Conservation (phyloP, 37 sponge, comb jelly and placozoan genomes). For the Cladorhizidae sp. region DNA sequence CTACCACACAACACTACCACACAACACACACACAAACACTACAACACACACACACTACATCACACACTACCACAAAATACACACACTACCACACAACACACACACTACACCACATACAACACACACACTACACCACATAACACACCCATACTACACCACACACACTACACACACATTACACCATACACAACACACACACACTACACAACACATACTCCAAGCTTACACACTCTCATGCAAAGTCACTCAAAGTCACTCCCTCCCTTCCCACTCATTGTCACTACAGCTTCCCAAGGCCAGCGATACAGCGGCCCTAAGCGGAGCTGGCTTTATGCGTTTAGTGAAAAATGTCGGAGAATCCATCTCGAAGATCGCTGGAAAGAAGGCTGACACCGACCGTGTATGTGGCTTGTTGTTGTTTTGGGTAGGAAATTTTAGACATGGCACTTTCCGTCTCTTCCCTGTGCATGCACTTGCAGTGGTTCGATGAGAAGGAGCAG, state of each 20-base stretch:
- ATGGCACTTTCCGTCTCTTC: background rate
- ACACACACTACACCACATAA: no score
- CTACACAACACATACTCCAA: no score
- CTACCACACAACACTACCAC: no score
- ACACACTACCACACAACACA: no score
- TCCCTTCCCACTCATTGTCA: background rate
- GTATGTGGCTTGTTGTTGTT: slow-evolving; percentile 38
- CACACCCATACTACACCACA: no score
- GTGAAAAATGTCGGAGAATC: slow-evolving; percentile 88
- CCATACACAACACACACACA: background rate
- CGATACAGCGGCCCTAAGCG: slow-evolving; percentile 89
- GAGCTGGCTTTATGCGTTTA: slow-evolving; percentile 92
- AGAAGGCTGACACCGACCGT: slow-evolving; percentile 81
- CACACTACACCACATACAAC: no score
- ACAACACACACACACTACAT: no score
- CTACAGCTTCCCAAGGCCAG: slow-evolving; percentile 86
- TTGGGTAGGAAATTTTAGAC: background rate
- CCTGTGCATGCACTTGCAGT: slow-evolving; percentile 44
- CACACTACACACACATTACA: background rate
- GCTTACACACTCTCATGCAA: background rate
- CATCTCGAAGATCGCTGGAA: slow-evolving; percentile 78
- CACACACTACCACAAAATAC: no score
- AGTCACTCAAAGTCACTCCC: background rate
- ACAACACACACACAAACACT: no score
- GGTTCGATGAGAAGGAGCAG: slow-evolving; percentile 95